Conservation (phyloP, 2,113 vertebrate genomes). For the Nibea albiflora region DNA sequence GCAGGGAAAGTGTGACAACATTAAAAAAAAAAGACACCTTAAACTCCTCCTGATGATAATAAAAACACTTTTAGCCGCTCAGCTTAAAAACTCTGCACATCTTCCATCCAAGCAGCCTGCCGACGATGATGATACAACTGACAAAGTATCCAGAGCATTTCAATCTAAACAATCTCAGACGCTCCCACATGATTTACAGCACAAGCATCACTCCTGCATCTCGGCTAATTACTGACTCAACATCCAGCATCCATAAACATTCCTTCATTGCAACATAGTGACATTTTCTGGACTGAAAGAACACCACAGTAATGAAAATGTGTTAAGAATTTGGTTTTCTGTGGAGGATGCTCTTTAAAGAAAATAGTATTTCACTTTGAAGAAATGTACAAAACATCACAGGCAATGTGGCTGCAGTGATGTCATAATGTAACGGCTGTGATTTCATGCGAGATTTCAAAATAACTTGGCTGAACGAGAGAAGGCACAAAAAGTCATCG, state of each 20-base stretch:
- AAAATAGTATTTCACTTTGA: not conserved
- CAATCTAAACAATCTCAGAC: constrained; percentile 57
- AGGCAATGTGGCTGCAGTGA: not conserved
- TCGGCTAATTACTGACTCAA: constrained; percentile 49
- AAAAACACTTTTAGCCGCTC: constrained; percentile 2
- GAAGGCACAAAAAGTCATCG: not conserved
- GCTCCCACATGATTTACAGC: constrained; percentile 58
- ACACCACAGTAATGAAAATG: constrained; percentile 12
- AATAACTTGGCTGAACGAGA: not conserved
- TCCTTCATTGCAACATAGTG: constrained; percentile 21
- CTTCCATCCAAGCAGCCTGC: not conserved
- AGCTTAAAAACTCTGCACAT: not conserved
- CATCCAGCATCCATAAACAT: constrained; percentile 56
- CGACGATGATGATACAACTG: constrained; percentile 4
- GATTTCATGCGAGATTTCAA: not conserved
- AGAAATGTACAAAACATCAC: not conserved
- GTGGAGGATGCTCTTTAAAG: not conserved
- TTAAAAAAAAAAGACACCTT: too few relatives aligned
- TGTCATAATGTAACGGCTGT: not conserved
- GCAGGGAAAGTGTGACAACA: constrained; percentile 3
- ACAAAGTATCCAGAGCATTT: constrained; percentile 47
- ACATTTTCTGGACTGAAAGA: constrained; percentile 6
- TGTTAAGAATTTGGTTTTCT: constrained; percentile 5
- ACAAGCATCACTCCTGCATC: constrained; percentile 30
- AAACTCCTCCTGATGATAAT: not conserved